phyloP scores from a whole-genome alignment of 2,888 invertebrate species.

The Ecliptopera silaceata region DNA sequence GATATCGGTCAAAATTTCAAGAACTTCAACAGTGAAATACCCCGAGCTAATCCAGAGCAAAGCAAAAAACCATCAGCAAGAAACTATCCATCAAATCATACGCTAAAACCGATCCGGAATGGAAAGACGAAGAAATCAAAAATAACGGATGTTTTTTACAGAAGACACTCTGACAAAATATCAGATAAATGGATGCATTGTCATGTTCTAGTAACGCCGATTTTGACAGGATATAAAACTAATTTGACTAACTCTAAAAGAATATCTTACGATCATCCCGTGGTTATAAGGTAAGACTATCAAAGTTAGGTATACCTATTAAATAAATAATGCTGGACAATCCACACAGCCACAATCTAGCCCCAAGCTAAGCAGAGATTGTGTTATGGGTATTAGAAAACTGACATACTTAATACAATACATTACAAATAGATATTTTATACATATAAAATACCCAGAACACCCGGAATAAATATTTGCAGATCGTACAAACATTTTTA shows the following conservation, averaged over 20 bases:
- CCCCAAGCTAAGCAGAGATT: no score
- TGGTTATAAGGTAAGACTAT: slow-evolving; percentile 42
- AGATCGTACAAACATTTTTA: no score
- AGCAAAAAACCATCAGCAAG: background rate
- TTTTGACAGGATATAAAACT: slow-evolving; percentile 43
- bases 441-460: no score
- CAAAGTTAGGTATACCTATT: no score
- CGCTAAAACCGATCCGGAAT: background rate
- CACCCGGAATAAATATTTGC: no score
- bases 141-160: slow-evolving; percentile 40
- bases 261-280: slow-evolving; percentile 18
- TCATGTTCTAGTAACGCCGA: slow-evolving; percentile 50
- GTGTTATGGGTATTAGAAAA: no score
- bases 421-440: no score
- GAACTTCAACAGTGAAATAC: background rate
- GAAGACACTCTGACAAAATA: slow-evolving; percentile 28
- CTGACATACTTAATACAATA: no score
- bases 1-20: background rate
- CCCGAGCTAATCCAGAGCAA: background rate
- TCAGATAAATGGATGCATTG: slow-evolving; percentile 46
- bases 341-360: no score
- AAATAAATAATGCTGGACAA: no score
- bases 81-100: background rate
- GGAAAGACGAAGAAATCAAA: background rate
- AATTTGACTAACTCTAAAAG: slow-evolving; percentile 29